Evolutionary conservation across 2,888 invertebrate genomes (phyloP).

Genomic region (Sycophila texana): DNA sequence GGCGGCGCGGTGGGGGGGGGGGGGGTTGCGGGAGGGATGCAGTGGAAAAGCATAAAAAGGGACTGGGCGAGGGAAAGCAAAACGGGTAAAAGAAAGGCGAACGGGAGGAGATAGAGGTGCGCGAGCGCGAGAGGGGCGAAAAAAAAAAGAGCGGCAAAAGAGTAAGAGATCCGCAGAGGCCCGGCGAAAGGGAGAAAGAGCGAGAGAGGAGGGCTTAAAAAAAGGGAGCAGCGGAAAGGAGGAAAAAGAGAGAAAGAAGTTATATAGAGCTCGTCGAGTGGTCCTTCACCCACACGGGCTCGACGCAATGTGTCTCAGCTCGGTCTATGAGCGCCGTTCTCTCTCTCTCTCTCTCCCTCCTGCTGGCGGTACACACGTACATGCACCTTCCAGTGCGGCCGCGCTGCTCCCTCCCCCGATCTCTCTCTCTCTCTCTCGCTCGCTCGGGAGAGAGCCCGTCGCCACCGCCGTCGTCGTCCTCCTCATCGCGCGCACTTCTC

Average conservation of each 20-base stretch:
- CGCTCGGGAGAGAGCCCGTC: conserved; percentile 36
- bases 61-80: conserved; percentile 8
- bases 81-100: conserved; percentile 45
- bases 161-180: conserved; percentile 42
- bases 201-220: conserved; percentile 21
- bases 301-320: conserved; percentile 52
- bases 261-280: conserved; percentile 56
- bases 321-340: conserved; percentile 38
- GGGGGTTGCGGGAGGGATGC: background rate
- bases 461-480: conserved; percentile 32
- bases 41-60: conserved; percentile 34
- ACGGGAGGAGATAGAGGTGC: conserved; percentile 45
- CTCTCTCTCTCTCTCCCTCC: background rate
- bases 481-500: conserved; percentile 46
- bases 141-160: conserved; percentile 36
- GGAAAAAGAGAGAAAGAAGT: conserved; percentile 34
- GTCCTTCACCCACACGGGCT: conserved; percentile 56
- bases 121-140: conserved; percentile 31
- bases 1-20: background rate
- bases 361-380: conserved; percentile 25
- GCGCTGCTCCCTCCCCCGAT: conserved; percentile 3
- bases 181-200: conserved; percentile 20
- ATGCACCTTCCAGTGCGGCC: conserved; percentile 2
- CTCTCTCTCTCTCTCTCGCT: conserved; percentile 11
- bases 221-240: conserved; percentile 37